phyloP scores from a whole-genome alignment of 2,888 invertebrate genomes.

The Myathropa florea region DNA sequence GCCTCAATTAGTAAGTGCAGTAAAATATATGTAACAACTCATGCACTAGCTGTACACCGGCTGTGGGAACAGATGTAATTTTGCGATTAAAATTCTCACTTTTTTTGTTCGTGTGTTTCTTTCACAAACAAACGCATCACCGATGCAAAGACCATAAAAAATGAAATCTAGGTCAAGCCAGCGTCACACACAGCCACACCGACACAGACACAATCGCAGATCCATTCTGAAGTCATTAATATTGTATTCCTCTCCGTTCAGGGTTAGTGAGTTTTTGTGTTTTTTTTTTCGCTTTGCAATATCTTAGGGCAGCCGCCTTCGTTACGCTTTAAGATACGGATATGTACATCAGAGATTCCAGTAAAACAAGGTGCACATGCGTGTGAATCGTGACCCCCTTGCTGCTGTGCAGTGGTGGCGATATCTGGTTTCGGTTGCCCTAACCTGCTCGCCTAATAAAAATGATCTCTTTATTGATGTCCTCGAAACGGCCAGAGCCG shows the following conservation, averaged over 20 bases:
- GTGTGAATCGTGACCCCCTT: slow-evolving; percentile 56
- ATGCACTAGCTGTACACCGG: slow-evolving; percentile 45
- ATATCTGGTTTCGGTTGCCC: slow-evolving; percentile 61
- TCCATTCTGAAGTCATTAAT: slow-evolving; percentile 31
- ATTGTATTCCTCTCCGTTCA: slow-evolving; percentile 46
- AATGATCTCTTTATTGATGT: slow-evolving; percentile 71
- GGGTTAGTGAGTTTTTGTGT: slow-evolving; percentile 49
- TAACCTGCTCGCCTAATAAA: slow-evolving; percentile 70
- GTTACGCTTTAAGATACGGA: slow-evolving; percentile 44
- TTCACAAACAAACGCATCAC: slow-evolving; percentile 51
- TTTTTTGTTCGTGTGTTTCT: slow-evolving; percentile 70
- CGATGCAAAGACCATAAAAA: slow-evolving; percentile 54
- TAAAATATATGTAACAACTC: slow-evolving; percentile 14
- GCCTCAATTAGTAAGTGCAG: slow-evolving; percentile 50
- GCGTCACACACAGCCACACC: slow-evolving; percentile 28
- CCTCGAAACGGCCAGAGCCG: slow-evolving; percentile 67
- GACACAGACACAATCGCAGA: background rate
- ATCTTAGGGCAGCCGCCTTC: slow-evolving; percentile 50
- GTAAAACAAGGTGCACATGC: slow-evolving; percentile 62
- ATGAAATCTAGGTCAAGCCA: slow-evolving; percentile 66
- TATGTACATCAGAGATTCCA: slow-evolving; percentile 9
- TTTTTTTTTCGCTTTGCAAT: slow-evolving; percentile 11
- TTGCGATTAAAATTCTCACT: slow-evolving; percentile 15
- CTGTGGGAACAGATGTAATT: slow-evolving; percentile 68
- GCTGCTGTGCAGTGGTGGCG: background rate